Base-by-base conservation (phyloP, 2,113 vertebrate species). In the Ceratotherium simum region DNA sequence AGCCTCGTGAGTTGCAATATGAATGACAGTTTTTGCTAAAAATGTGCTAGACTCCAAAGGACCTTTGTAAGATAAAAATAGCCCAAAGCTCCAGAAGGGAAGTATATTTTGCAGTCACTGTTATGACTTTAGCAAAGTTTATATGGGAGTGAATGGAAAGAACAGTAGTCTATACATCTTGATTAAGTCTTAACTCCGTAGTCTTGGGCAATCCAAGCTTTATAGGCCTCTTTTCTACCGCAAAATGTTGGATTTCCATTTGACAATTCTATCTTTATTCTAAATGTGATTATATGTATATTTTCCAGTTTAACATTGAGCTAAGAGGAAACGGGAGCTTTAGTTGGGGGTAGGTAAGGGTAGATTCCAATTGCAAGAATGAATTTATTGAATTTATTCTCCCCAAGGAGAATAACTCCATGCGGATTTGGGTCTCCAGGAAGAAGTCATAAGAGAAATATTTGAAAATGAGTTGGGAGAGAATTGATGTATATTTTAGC, bases 361-460 rank as follows among this genome's bases (percentile, higher is more conserved):
- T 62, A 42, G 12, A 75, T 27, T 95, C 48, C 58, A 73, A 69
- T 90, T 54, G 69, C 3, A 95, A 58, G 23, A 92, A 89, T 60
- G 12, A 60, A 46, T 27, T 85, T 54, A 31, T 60, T 29, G 25
- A 33, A 82, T 60, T 2, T 1, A 90, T 27, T 1, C 5, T 8
- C 12, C 72, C 33, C 46, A 73, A 31, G 62, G 29, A 75, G 8
- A 10, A 23, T 67, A 18, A n/a, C 42, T 86, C 29, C 54, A 3
- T 25, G 56, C 29, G 9, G 25, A 72, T 33, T 2, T 83, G 54
- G 23, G 31, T 88, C 23, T 79, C 51, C 8, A 83, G 36, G 13
- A 93, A 80, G 36, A 94, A 95, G 62, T 95, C 21, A 17, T 31
- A 62, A 89, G 16, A 69, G 5, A 90, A 92, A 87, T 60, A 13